phyloP scores from a whole-genome alignment of 2,888 invertebrate genomes.

The Deilephila elpenor region DNA sequence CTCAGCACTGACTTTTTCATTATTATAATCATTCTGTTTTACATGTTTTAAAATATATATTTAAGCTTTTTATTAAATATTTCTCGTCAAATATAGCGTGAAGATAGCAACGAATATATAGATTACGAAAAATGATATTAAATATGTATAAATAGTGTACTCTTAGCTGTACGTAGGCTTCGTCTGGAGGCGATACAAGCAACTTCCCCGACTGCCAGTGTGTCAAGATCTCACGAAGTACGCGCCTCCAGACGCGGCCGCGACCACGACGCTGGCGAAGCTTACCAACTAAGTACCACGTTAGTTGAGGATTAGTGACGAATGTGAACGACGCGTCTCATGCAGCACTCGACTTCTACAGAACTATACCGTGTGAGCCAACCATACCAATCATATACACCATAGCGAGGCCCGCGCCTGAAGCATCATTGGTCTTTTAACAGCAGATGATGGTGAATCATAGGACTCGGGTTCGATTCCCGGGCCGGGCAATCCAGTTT shows the following conservation, averaged over 20 bases:
- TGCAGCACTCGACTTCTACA: neutral
- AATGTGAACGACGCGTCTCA: constrained; percentile 30
- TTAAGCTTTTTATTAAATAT: neutral
- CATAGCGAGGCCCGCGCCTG: no score
- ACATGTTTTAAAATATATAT: neutral
- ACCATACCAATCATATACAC: neutral
- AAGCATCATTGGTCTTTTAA: no score
- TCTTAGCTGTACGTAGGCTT: constrained; percentile 1
- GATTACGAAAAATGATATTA: constrained; percentile 23
- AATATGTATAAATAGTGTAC: constrained; percentile 2
- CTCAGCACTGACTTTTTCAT: neutral
- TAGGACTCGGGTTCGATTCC: no score
- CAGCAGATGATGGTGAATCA: no score
- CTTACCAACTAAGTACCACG: constrained; percentile 50
- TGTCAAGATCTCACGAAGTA: neutral
- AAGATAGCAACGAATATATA: constrained; percentile 11
- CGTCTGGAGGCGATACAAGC: neutral
- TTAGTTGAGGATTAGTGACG: constrained; percentile 55
- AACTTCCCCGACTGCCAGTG: neutral
- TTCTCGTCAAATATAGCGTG: neutral
- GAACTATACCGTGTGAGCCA: neutral
- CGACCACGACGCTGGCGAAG: constrained; percentile 31
- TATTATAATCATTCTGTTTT: neutral
- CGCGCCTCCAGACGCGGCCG: neutral
- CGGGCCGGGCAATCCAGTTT: neutral